These are phyloP conservation scores for Trichogramma dendrolimi DNA, from an alignment of 2,888 invertebrate genomes.

Conservation along the genomic window DNA sequence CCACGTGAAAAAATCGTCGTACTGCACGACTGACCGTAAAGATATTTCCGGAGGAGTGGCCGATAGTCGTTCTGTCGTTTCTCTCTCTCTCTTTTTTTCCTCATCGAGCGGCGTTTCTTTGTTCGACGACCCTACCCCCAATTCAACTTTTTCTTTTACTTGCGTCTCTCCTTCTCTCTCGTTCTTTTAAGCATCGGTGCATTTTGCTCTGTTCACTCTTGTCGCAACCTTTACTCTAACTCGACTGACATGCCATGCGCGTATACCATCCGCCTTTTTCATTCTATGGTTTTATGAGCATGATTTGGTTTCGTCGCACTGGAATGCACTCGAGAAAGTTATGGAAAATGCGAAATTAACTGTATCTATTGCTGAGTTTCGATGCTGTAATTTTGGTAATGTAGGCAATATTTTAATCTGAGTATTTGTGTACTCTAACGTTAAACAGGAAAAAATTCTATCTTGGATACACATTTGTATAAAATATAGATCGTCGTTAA, in stretches of 20 bases:
- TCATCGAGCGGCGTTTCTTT: neutral
- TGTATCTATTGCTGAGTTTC: no score
- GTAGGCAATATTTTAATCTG: no score
- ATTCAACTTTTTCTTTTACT: neutral
- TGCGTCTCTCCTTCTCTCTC: neutral
- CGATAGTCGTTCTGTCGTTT: neutral
- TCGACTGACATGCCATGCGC: neutral
- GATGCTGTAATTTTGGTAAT: no score
- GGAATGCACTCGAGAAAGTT: neutral
- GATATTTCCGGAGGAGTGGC: neutral
- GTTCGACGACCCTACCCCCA: neutral
- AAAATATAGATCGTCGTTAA: no score
- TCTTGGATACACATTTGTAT: no score
- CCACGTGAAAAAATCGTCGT: neutral
- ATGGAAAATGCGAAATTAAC: no score
- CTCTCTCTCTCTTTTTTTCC: neutral
- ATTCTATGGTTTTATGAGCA: constrained; percentile 17
- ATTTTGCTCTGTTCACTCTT: neutral
- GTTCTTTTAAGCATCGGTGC: no score
- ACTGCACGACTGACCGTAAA: neutral
- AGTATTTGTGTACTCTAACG: no score
- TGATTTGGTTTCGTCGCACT: constrained; percentile 16
- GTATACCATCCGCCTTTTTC: constrained; percentile 4
- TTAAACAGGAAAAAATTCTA: no score
- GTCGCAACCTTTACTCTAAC: no score